Conservation (phyloP, 2,888 invertebrate genomes). For the Pyrrhia umbra region DNA sequence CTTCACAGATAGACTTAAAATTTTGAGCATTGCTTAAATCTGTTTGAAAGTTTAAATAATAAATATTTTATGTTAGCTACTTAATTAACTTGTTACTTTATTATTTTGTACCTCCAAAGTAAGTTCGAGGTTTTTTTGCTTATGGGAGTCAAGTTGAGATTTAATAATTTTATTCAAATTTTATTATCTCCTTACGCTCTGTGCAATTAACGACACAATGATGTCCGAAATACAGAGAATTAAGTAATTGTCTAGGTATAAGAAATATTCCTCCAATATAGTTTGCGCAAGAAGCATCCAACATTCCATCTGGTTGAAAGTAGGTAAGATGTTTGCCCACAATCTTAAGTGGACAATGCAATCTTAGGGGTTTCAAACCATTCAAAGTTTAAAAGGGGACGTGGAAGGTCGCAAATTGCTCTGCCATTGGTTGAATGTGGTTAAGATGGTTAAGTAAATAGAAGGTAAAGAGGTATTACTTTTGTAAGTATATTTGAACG, state of each 20-base stretch:
- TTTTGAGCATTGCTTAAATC: too few relatives aligned
- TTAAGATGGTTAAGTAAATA: conserved; percentile 14
- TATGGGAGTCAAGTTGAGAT: too few relatives aligned
- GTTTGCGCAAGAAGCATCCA: not conserved
- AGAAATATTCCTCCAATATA: not conserved
- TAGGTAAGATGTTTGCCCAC: conserved; percentile 28
- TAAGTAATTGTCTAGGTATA: not conserved
- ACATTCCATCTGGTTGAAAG: not conserved
- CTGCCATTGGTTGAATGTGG: conserved; percentile 18
- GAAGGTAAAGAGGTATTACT: not conserved
- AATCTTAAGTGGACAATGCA: conserved; percentile 48
- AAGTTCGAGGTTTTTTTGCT: too few relatives aligned
- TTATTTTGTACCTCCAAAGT: too few relatives aligned
- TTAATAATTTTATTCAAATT: too few relatives aligned
- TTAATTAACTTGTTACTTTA: too few relatives aligned
- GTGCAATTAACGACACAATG: too few relatives aligned
- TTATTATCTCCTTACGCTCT: too few relatives aligned
- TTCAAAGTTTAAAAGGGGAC: conserved; percentile 44
- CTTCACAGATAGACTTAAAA: too few relatives aligned
- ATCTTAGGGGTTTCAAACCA: conserved; percentile 41
- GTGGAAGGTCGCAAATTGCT: conserved; percentile 19
- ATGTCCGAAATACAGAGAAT: too few relatives aligned
- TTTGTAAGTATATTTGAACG: not conserved
- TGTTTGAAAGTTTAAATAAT: too few relatives aligned
- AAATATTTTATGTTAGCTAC: too few relatives aligned